These are phyloP conservation scores for Caenorhabditis virilis DNA, from an alignment of 2,888 invertebrate genomes.

Conservation along the genomic window DNA sequence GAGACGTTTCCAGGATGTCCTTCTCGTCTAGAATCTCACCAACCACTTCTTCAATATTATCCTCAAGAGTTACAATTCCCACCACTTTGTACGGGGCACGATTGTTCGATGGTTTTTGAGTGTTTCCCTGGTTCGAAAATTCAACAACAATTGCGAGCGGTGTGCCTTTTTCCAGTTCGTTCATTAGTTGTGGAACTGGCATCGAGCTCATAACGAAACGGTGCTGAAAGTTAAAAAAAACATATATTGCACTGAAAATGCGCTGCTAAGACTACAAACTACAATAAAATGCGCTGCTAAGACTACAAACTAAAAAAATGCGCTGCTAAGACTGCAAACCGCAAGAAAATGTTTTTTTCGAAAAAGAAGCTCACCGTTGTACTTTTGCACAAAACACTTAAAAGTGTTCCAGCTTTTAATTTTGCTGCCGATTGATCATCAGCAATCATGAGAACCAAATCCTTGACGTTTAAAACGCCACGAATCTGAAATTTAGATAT, in stretches of 20 bases:
- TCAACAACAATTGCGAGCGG: slow-evolving; percentile 42
- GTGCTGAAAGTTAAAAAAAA: slow-evolving; percentile 20
- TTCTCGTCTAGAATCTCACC: slow-evolving; percentile 50
- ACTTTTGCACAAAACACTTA: slow-evolving; percentile 21
- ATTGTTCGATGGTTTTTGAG: too few relatives aligned
- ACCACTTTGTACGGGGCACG: slow-evolving; percentile 22
- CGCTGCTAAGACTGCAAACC: too few relatives aligned
- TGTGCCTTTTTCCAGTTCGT: slow-evolving; percentile 38
- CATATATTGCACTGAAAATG: too few relatives aligned
- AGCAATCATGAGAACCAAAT: slow-evolving; percentile 23
- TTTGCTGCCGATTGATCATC: slow-evolving; percentile 14
- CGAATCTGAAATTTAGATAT: slow-evolving; percentile 13
- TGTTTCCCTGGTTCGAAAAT: slow-evolving; percentile 1
- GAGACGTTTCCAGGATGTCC: slow-evolving; percentile 16
- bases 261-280: too few relatives aligned
- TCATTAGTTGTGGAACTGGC: slow-evolving; percentile 33
- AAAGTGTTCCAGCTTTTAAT: slow-evolving; percentile 20
- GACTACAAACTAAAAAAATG: too few relatives aligned
- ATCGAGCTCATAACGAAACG: slow-evolving; percentile 30
- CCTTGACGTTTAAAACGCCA: slow-evolving; percentile 24
- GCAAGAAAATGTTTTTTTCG: too few relatives aligned
- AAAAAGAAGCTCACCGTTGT: slow-evolving; percentile 7
- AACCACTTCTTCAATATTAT: slow-evolving; percentile 45
- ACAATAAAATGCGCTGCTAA: too few relatives aligned
- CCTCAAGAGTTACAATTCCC: slow-evolving; percentile 48